phyloP scores from a whole-genome alignment of 2,797 vertebrate species.

The Spatula clypeata region DNA sequence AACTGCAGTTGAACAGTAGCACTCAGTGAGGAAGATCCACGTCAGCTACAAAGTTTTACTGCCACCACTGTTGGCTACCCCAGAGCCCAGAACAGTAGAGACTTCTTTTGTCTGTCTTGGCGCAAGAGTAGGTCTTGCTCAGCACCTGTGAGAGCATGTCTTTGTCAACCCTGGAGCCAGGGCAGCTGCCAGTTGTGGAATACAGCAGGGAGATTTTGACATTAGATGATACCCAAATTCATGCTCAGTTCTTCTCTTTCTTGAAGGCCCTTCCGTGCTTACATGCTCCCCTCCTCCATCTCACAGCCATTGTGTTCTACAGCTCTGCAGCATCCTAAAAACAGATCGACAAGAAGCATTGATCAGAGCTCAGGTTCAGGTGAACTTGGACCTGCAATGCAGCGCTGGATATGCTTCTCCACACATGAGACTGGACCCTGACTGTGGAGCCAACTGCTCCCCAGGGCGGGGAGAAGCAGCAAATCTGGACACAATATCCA shows the following conservation, averaged over 20 bases:
- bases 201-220: neutral
- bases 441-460: neutral
- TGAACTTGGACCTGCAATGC: neutral
- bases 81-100: neutral
- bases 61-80: neutral
- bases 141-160: neutral
- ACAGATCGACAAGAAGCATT: neutral
- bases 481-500: neutral
- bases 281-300: neutral
- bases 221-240: neutral
- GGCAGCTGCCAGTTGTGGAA: neutral
- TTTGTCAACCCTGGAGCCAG: neutral
- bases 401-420: neutral
- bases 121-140: neutral
- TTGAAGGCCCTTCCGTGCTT: neutral
- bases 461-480: neutral
- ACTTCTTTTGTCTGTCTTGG: neutral
- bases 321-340: neutral
- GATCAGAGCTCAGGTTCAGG: neutral
- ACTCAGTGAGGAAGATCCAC: neutral
- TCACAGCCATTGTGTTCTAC: neutral
- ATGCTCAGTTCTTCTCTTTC: neutral
- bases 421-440: neutral
- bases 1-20: neutral
- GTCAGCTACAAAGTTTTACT: neutral